Percentiles rank a stretch among this genome's conserved stretches.
phyloP scores from a whole-genome alignment of 2,113 vertebrate species.

The Poeciliopsis occidentalis region DNA sequence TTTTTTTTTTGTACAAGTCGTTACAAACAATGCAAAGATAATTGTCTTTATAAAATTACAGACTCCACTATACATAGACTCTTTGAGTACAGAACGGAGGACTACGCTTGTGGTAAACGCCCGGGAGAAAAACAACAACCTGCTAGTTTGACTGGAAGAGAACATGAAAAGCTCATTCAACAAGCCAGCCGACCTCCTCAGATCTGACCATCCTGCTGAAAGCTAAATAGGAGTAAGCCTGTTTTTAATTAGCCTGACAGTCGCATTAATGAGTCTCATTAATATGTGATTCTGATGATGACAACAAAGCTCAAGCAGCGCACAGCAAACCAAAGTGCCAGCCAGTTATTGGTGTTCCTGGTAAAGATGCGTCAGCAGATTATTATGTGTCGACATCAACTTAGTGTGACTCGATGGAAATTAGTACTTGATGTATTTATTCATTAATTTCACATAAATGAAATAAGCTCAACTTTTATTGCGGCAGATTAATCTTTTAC shows the following conservation, averaged over 20 bases:
- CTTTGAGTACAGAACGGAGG: conserved; percentile 83
- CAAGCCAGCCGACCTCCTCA: background rate
- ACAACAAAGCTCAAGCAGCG: conserved; percentile 61
- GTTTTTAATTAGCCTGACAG: conserved; percentile 82
- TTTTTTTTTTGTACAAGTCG: conserved; percentile 63
- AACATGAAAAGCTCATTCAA: background rate
- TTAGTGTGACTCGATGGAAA: background rate
- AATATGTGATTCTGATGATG: conserved; percentile 47
- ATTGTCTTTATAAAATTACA: conserved; percentile 95
- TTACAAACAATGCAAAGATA: conserved; percentile 97
- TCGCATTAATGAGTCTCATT: conserved; percentile 86
- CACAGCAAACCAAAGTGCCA: conserved; percentile 24
- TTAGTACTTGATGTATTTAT: background rate
- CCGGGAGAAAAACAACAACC: conserved; percentile 76
- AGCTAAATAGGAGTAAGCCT: background rate
- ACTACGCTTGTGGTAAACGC: conserved; percentile 88
- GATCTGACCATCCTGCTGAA: conserved; percentile 4
- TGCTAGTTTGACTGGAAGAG: conserved; percentile 78
- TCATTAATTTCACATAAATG: no score
- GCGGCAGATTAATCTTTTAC: no score
- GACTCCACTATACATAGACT: conserved; percentile 87
- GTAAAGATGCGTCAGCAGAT: background rate
- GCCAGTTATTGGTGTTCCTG: background rate
- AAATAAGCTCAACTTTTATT: no score
- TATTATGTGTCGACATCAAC: background rate